Base-by-base conservation (phyloP, 2,113 vertebrate species). In the Hepsetus odoe region DNA sequence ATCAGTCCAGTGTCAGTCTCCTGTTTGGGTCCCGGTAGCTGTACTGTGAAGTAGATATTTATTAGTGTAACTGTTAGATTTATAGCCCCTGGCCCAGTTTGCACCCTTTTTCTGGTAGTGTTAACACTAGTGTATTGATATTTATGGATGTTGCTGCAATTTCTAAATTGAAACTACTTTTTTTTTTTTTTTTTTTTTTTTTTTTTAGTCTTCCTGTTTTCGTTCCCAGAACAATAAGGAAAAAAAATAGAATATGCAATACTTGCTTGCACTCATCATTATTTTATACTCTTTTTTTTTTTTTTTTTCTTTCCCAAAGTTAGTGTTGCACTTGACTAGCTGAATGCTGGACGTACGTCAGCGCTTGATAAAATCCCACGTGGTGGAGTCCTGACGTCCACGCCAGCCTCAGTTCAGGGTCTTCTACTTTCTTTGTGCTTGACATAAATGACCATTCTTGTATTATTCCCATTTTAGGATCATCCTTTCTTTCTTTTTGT, bases 251-350 rank as follows among this genome's bases (percentile, higher is more conserved):
- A 58, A 96, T 97, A 98, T 98, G 96, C 96, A 99, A 98, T 95
- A 95, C 91, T 93, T 95, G 94, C 95, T 96, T 96, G 95, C 96
- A 95, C 96, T 92, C 94, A 92, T 92, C 67, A 88, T 90, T 94
- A 93, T 61, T 38, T 88, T 91, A 84, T 88, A 91, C 90, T 80
- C 16, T 73, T 79, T 86, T 88, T 88, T 78, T 82, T 62, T 80
- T 84, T 87, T 82, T 83, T 84, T 89, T 89, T 91, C 94, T 94
- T 94, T 90, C 94, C 94, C 94, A 95, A 96, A 95, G 94, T 96
- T 94, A 87, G 91, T 93, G 90, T 91, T 94, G 94, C 93, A 94
- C 92, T 92, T 91, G 93, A 92, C 88, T 92, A 94, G 93, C 93
- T 89, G 91, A 89, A 88, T 94, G 91, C 51, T 90, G 91, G 64